Percentiles rank a stretch among this genome's conserved stretches.
Conservation (phyloP, 2,113 vertebrate species). For the Corapipo altera region DNA sequence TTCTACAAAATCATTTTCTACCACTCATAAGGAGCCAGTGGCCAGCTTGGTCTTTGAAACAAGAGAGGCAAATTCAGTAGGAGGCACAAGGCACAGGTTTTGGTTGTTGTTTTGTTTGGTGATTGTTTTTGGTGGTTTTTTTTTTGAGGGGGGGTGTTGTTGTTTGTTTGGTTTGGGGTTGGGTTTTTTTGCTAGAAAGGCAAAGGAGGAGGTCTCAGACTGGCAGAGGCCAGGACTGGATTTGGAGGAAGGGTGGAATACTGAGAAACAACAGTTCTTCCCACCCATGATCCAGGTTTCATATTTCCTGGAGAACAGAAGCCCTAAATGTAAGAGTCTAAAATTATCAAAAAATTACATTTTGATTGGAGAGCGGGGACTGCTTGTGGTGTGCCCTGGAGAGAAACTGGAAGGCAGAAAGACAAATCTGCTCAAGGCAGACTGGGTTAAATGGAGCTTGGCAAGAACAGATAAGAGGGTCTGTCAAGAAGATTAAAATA, state of each 20-base stretch:
- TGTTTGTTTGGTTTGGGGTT: background rate
- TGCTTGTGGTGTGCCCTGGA: fast-evolving
- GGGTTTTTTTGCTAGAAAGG: background rate
- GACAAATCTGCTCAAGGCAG: background rate
- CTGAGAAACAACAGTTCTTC: background rate
- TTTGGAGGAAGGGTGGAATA: background rate
- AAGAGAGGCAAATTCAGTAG: fast-evolving
- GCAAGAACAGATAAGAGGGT: slow-evolving; percentile 23
- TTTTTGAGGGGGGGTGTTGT: background rate
- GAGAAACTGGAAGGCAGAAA: background rate
- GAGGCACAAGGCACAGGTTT: background rate
- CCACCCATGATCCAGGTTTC: background rate
- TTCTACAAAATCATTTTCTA: background rate
- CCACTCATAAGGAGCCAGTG: background rate
- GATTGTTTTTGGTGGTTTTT: background rate
- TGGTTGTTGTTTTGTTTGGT: background rate
- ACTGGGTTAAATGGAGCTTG: slow-evolving; percentile 1
- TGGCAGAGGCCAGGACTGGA: background rate
- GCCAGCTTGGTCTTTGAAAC: background rate
- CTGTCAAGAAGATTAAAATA: slow-evolving; percentile 52
- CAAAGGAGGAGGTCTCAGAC: background rate
- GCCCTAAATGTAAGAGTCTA: background rate
- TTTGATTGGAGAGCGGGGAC: background rate
- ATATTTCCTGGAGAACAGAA: background rate
- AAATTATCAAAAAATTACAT: background rate